Evolutionary conservation across 2,113 vertebrate genomes (phyloP).

Genomic region (Gorsachius goisagi): DNA sequence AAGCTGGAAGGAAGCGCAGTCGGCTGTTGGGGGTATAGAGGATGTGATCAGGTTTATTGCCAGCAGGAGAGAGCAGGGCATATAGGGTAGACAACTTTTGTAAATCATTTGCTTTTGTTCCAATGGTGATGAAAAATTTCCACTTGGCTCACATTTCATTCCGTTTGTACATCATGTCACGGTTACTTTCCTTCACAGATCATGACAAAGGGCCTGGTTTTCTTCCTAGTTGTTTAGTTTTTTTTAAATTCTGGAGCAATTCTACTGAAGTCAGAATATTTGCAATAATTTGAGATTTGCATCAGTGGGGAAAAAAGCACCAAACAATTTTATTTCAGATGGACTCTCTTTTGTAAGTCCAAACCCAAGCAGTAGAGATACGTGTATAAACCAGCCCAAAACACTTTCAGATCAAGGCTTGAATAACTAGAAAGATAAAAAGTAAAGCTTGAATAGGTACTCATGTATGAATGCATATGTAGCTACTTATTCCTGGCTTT

Average conservation of each 20-base stretch:
- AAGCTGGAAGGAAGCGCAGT: background rate
- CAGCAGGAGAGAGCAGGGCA: background rate
- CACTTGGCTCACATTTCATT: background rate
- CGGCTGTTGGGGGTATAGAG: background rate
- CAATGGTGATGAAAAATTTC: background rate
- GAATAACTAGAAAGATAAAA: background rate
- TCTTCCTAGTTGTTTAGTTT: background rate
- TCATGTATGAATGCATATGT: background rate
- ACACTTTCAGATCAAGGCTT: background rate
- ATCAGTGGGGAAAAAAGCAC: background rate
- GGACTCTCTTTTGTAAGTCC: background rate
- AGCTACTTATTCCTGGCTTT: background rate
- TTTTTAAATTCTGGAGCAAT: background rate
- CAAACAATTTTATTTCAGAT: background rate
- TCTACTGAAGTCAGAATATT: background rate
- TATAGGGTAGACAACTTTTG: background rate
- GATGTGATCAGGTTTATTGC: background rate
- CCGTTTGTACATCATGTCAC: background rate
- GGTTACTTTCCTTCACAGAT: background rate
- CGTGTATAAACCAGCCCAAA: background rate
- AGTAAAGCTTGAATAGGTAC: background rate
- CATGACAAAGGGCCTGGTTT: background rate
- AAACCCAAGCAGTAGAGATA: background rate
- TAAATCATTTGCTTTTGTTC: background rate
- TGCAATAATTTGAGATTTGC: background rate